Evolutionary conservation across 2,113 vertebrate species (phyloP), one percentile per base, ranked within the genome.

Genomic region (Paratilapia polleni): DNA sequence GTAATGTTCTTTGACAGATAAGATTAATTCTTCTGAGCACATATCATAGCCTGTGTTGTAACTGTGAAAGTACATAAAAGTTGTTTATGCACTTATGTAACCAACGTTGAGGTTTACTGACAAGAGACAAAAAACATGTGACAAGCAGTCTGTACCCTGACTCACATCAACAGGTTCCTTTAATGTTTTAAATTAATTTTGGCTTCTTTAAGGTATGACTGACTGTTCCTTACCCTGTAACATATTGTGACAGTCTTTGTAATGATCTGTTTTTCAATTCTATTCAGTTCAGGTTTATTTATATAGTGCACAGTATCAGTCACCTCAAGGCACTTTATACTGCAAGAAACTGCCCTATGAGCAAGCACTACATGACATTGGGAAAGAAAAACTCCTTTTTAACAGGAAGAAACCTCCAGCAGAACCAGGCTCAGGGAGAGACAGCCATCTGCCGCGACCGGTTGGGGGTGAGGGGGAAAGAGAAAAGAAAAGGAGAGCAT

Each of bases 11-110:
- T n/a, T 80, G 73, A 74, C 73, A 60, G 59, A 75, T 62, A 2
- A 28, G 62, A 81, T 68, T 54, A 78, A 57, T 34, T 38, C 22
- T 61, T 74, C 36, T 17, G 52, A 90, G 66, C 61, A 66, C 4
- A 2, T 34, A 56, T 76, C 61, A 79, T 1, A 49, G 31, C 15
- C 58, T 14, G 47, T n/a, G 19, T 59, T 75, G 20, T 75, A n/a
- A 47, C 47, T 54, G 68, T 5, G 49, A 14, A 57, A 52, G 66
- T 47, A 47, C 36, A n/a, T 70, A 0, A 47, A 49, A n/a, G n/a
- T 78, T 86, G 10, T 62, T 56, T 15, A 22, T 73, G 8, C 3
- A 4, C 47, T 73, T 73, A 73, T 73, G 11, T 73, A 3, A 73
- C 52, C 0, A 73, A 31, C 8, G 47, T 3, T 54, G 24, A 52